These are phyloP conservation scores for Psilanteris sp. DNA, from an alignment of 1,140 invertebrate genomes.

Conservation along the genomic window DNA sequence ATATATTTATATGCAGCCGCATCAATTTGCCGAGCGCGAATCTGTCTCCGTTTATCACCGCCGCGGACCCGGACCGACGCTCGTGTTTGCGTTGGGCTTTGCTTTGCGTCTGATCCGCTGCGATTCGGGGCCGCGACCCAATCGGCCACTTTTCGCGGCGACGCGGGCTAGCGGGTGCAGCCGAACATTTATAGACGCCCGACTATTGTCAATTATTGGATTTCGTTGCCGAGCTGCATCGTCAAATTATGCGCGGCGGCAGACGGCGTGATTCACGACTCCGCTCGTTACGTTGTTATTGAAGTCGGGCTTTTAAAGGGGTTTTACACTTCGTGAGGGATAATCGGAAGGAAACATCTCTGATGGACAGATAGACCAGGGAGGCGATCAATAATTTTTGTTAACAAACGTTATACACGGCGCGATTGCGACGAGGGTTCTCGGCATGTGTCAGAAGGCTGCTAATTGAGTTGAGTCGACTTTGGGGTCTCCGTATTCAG, in stretches of 20 bases:
- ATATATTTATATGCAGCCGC: constrained; percentile 57
- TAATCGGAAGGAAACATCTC: constrained; percentile 55
- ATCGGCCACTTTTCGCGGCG: not conserved
- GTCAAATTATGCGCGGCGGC: constrained; percentile 6
- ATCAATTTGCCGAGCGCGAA: constrained; percentile 52
- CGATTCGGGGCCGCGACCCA: no score
- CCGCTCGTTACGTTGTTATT: constrained; percentile 39
- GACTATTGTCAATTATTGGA: no score
- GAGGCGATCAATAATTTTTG: constrained; percentile 56
- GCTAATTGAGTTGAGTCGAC: constrained; percentile 56
- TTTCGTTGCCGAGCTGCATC: not conserved
- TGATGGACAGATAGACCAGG: constrained; percentile 41
- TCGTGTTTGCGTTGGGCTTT: no score
- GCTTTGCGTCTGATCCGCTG: no score
- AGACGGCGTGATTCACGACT: constrained; percentile 32
- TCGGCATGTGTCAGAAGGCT: constrained; percentile 54
- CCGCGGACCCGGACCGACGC: not conserved
- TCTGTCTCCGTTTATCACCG: constrained; percentile 46
- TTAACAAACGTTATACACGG: constrained; percentile 42
- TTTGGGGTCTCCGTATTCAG: constrained; percentile 33
- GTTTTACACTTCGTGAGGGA: constrained; percentile 25
- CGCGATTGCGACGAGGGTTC: constrained; percentile 7
- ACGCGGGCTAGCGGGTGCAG: not conserved
- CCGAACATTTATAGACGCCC: no score
- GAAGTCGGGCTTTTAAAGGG: constrained; percentile 38